Percentiles rank a stretch among this genome's conserved stretches.
These are phyloP conservation scores for Troides aeacus DNA, from an alignment of 2,888 invertebrate genomes.

Conservation along the genomic window DNA sequence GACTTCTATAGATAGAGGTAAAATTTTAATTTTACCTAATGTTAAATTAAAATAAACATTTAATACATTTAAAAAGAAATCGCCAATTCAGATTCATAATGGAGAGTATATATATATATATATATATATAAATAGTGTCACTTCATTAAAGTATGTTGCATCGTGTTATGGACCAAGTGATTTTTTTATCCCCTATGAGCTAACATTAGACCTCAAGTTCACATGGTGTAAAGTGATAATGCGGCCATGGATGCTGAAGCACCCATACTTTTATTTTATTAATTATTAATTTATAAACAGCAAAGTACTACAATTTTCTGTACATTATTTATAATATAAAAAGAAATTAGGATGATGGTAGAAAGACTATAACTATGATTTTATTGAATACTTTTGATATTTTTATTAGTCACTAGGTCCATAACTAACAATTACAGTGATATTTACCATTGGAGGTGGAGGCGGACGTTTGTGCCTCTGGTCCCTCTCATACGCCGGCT, in stretches of 20 bases:
- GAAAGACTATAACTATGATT: too few relatives aligned
- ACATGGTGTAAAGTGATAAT: background rate
- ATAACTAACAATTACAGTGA: slow-evolving; percentile 11
- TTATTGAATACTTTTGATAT: background rate
- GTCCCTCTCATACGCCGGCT: slow-evolving; percentile 67
- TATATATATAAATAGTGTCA: slow-evolving; percentile 6
- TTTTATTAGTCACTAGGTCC: slow-evolving; percentile 9
- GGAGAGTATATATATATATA: too few relatives aligned
- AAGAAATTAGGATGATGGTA: background rate
- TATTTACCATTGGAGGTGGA: slow-evolving; percentile 57
- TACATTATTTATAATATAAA: background rate
- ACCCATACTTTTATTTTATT: background rate
- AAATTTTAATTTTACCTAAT: too few relatives aligned
- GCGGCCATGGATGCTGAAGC: too few relatives aligned
- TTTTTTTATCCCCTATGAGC: background rate
- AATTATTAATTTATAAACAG: background rate
- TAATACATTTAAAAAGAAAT: too few relatives aligned
- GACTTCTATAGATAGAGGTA: too few relatives aligned
- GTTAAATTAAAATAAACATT: too few relatives aligned
- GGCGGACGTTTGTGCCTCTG: slow-evolving; percentile 63
- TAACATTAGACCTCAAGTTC: background rate
- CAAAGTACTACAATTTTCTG: background rate
- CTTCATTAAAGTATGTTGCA: slow-evolving; percentile 12
- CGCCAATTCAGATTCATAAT: too few relatives aligned
- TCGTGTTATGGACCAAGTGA: slow-evolving; percentile 22